A percentile compares a stretch with the other conserved stretches of the same genome.
These are phyloP conservation scores for Morpho deidamia DNA, from an alignment of 2,888 invertebrate genomes.

Conservation along the genomic window DNA sequence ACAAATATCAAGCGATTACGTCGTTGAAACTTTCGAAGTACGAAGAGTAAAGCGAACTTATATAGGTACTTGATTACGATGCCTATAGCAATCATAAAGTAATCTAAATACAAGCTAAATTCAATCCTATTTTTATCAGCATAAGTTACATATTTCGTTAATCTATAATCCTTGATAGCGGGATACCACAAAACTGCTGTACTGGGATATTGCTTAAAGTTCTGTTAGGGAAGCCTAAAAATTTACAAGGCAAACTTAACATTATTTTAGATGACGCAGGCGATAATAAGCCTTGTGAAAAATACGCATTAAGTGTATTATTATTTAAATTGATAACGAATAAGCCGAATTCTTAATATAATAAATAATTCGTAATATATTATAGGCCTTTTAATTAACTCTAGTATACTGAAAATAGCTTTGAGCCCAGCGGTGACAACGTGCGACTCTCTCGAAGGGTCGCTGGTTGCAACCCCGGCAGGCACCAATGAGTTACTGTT, in stretches of 20 bases:
- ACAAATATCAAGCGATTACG: too few species aligned
- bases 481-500: too few species aligned
- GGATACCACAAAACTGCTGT: conserved; percentile 21
- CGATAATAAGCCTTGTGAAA: neutral
- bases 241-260: conserved; percentile 26
- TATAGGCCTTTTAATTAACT: too few species aligned
- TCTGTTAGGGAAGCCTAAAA: conserved; percentile 31
- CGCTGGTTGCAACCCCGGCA: too few species aligned
- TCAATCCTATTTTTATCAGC: neutral
- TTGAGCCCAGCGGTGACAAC: too few species aligned
- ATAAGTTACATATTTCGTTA: conserved; percentile 9
- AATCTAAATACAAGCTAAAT: neutral
- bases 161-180: conserved; percentile 1
- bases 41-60: neutral
- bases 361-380: too few species aligned
- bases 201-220: conserved; percentile 29
- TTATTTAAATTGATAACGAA: neutral
- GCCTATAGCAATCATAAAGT: conserved; percentile 6
- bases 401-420: too few species aligned
- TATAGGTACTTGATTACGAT: conserved; percentile 7
- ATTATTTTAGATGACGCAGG: neutral
- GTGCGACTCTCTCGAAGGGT: too few species aligned
- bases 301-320: neutral
- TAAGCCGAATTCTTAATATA: too few species aligned
- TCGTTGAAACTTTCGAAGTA: too few species aligned